Base-by-base conservation (phyloP, 1,140 invertebrate genomes). In the Carposina sasakii region DNA sequence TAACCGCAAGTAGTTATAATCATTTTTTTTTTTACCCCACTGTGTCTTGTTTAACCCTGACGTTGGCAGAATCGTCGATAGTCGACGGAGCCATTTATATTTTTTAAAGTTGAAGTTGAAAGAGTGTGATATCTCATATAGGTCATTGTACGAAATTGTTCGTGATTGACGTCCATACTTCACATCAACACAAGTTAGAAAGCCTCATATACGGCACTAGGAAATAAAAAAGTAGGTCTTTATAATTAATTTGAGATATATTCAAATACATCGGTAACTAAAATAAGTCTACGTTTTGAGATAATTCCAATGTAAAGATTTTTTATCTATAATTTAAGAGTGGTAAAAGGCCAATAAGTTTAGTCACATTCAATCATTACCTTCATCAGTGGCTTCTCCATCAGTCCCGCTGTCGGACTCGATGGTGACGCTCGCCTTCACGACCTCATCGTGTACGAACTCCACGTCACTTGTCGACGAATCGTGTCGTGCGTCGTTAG, bases 361-460 rank as follows among this genome's bases (percentile, higher is more conserved):
- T 39, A 28, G n/a, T 19, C 23, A 19, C 1, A 12, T n/a, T 16
- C 43, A 34, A 12, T 19, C 28, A 5, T 31, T 43, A 19, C 47
- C 36, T 22, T 51, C 31, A 22, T 42, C 54, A 1, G 43, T 41
- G 1, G 22, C 37, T 12, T 51, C 48, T 9, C 26, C 42, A 2
- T 44, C 31, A 9, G 19, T 24, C 20, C 58, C 34, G 36, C 37
- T 48, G 40, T 41, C 39, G 22, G 22, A 57, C 54, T 17, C 33
- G 0, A 67, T 36, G 2, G 56, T 54, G n/a, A 66, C 30, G 9
- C 48, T 12, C 0, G 26, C 60, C 22, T 48, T 36, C 6, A 67
- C 33, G 2, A 63, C 44, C 19, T 70, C 66, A 36, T 71, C 67
- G 23, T 46, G 23, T 19, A 70, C 69, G 34, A 71, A 67, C 10